Evolutionary conservation across 2,888 invertebrate species (phyloP).

Genomic region (Zelleria hepariella): DNA sequence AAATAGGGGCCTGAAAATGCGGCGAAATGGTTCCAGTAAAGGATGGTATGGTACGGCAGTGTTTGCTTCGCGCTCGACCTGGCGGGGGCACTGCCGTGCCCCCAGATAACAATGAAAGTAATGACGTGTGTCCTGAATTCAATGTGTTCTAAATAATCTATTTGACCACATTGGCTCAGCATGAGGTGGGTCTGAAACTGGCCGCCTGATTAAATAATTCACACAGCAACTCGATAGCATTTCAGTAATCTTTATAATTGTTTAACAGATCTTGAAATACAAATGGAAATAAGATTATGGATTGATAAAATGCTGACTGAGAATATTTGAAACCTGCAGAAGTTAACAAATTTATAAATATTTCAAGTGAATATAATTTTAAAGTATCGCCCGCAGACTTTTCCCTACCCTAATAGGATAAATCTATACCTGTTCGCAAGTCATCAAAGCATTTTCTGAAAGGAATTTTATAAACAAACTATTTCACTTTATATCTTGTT

Average conservation of each 20-base stretch:
- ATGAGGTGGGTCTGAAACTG: too few species aligned
- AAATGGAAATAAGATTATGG: not conserved
- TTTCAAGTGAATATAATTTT: not conserved
- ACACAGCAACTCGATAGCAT: not conserved
- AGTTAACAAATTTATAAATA: not conserved
- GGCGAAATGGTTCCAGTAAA: too few species aligned
- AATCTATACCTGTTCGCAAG: too few species aligned
- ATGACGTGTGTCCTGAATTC: too few species aligned
- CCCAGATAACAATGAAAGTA: too few species aligned
- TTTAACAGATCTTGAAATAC: not conserved
- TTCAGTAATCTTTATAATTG: not conserved
- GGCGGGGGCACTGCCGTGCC: too few species aligned
- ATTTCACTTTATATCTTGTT: not conserved
- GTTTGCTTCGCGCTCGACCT: too few species aligned
- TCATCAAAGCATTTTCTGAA: not conserved
- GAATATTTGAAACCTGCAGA: not conserved
- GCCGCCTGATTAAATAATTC: constrained; percentile 3
- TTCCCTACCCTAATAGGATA: not conserved
- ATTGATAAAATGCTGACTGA: not conserved
- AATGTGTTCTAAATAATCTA: too few species aligned
- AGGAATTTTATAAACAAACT: not conserved
- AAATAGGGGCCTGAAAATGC: too few species aligned
- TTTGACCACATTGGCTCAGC: too few species aligned
- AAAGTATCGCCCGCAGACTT: not conserved
- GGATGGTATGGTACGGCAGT: too few species aligned